phyloP scores from a whole-genome alignment of 1,140 invertebrate species.

The Zaprionus ornatus region DNA sequence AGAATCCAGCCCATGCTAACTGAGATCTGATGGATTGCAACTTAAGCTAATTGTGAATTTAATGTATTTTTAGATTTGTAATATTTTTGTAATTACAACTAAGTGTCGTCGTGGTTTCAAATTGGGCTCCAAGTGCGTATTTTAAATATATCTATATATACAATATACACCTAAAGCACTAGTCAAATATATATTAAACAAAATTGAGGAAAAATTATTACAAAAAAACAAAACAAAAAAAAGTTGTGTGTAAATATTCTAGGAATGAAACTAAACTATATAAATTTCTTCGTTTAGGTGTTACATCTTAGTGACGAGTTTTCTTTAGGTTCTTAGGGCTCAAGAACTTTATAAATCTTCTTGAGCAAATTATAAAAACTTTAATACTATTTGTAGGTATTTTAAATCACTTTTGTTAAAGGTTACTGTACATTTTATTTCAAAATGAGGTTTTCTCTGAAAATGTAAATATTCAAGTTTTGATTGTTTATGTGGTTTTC shows the following conservation, averaged over 20 bases:
- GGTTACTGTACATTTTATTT: slow-evolving; percentile 63
- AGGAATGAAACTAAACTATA: slow-evolving; percentile 26
- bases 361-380: slow-evolving; percentile 14
- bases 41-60: slow-evolving; percentile 63
- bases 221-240: neutral
- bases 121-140: slow-evolving; percentile 56
- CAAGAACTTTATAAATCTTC: slow-evolving; percentile 7
- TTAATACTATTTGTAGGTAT: neutral
- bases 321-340: slow-evolving; percentile 46
- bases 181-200: slow-evolving; percentile 54
- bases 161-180: slow-evolving; percentile 54
- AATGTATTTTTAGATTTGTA: slow-evolving; percentile 75
- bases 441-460: slow-evolving; percentile 53
- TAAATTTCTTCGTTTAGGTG: slow-evolving; percentile 52
- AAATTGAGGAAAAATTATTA: slow-evolving; percentile 11
- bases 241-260: neutral
- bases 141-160: slow-evolving; percentile 22
- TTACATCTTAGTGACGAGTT: slow-evolving; percentile 61
- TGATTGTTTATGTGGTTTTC: slow-evolving; percentile 13
- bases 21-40: slow-evolving; percentile 53
- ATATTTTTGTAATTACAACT: slow-evolving; percentile 56
- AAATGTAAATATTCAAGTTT: slow-evolving; percentile 20
- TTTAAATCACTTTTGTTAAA: slow-evolving; percentile 14
- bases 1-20: slow-evolving; percentile 63
- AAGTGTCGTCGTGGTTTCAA: slow-evolving; percentile 75